Percentiles rank a stretch among this genome's conserved stretches.
phyloP scores from a whole-genome alignment of 2,113 vertebrate genomes.

The Crotalus viridis region DNA sequence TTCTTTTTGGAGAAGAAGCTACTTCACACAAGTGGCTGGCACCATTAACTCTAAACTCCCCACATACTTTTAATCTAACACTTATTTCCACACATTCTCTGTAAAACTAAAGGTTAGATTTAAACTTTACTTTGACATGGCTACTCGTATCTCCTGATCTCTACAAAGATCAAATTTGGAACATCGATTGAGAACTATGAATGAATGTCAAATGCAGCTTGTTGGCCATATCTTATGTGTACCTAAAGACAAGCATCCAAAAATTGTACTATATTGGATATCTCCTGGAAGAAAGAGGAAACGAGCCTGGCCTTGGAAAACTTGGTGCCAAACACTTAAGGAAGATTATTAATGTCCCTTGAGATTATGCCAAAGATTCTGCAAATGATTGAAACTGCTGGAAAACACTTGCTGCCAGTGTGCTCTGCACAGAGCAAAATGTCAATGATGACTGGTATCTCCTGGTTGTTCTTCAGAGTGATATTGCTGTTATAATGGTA shows the following conservation, averaged over 20 bases:
- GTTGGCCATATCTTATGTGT: neutral
- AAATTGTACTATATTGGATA: neutral
- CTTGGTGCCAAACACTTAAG: neutral
- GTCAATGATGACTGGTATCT: neutral
- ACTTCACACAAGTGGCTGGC: neutral
- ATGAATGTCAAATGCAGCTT: neutral
- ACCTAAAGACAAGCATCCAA: neutral
- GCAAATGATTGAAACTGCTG: neutral
- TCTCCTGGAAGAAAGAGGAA: neutral
- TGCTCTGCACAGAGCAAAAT: neutral
- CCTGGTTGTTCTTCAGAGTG: neutral
- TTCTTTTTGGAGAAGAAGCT: neutral
- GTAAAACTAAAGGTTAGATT: neutral
- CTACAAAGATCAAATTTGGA: no score
- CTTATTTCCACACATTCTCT: neutral
- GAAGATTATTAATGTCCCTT: neutral
- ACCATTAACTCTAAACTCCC: neutral
- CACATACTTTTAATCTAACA: neutral
- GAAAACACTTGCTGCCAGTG: neutral
- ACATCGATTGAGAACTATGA: neutral
- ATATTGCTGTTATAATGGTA: neutral
- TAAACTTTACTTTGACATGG: neutral
- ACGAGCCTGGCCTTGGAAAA: neutral
- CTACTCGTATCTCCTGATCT: neutral
- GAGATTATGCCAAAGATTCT: neutral